A percentile compares a stretch with the other conserved stretches of the same genome.
phyloP scores from a whole-genome alignment of 2,113 vertebrate species.

The Proteles cristata region DNA sequence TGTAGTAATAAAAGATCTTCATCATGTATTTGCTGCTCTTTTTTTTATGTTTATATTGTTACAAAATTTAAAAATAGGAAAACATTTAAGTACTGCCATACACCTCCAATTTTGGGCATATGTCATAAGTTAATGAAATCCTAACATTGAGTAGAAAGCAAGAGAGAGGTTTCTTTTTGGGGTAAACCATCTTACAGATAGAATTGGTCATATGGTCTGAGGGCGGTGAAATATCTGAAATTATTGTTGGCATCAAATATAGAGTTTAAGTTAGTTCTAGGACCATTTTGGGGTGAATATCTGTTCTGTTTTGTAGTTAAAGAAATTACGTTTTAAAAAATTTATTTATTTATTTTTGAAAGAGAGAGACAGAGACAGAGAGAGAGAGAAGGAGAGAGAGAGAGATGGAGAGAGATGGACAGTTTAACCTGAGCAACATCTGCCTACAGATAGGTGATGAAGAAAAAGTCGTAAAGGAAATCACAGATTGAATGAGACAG shows the following conservation, averaged over 20 bases:
- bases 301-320: neutral
- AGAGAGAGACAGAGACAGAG: too few species aligned
- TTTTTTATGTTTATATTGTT: neutral
- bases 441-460: too few species aligned
- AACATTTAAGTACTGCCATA: neutral
- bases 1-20: neutral
- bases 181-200: neutral
- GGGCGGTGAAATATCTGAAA: neutral
- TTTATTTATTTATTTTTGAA: too few species aligned
- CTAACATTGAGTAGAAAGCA: neutral
- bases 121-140: neutral
- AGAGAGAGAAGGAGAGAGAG: too few species aligned
- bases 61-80: neutral
- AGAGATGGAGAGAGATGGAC: too few species aligned
- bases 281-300: neutral
- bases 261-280: neutral
- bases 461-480: too few species aligned
- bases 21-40: neutral
- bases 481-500: too few species aligned
- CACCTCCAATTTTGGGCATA: neutral
- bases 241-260: neutral
- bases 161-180: neutral
- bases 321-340: neutral
- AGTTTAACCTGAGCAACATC: too few species aligned
- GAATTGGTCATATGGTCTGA: neutral